Percentiles rank a stretch among this genome's conserved stretches.
These are phyloP conservation scores for Lophius piscatorius DNA, from an alignment of 2,113 vertebrate species.

Conservation along the genomic window DNA sequence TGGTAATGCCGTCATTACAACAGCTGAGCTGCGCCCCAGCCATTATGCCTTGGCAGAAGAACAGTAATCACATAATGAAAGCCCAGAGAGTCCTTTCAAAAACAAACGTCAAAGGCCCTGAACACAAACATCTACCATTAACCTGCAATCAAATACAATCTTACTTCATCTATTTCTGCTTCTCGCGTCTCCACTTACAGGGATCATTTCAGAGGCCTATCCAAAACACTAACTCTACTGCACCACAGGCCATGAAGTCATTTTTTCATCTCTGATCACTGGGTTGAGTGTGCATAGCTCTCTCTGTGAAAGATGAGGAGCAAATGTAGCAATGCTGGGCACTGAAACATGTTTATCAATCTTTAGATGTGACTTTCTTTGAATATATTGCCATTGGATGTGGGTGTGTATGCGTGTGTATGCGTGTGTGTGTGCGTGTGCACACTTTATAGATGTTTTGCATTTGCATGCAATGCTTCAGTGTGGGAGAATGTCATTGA, in stretches of 20 bases:
- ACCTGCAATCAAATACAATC: slow-evolving; percentile 75
- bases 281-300: slow-evolving; percentile 26
- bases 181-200: slow-evolving; percentile 44
- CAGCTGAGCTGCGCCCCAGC: slow-evolving; percentile 47
- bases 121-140: slow-evolving; percentile 63
- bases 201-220: slow-evolving; percentile 48
- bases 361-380: slow-evolving; percentile 33
- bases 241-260: slow-evolving; percentile 48
- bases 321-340: slow-evolving; percentile 1
- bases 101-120: slow-evolving; percentile 50
- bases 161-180: slow-evolving; percentile 50
- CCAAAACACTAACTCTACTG: slow-evolving; percentile 42
- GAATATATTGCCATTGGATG: slow-evolving; percentile 12
- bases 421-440: background rate
- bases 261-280: slow-evolving; percentile 52
- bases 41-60: slow-evolving; percentile 59
- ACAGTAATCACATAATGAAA: slow-evolving; percentile 69
- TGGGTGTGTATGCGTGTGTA: background rate
- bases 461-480: slow-evolving; percentile 70
- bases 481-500: slow-evolving; percentile 72
- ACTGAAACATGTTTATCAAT: slow-evolving; percentile 37
- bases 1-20: slow-evolving; percentile 69
- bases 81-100: slow-evolving; percentile 66
- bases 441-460: slow-evolving; percentile 47
- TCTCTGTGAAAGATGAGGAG: slow-evolving; percentile 15